Evolutionary conservation across 2,113 vertebrate species (phyloP), one percentile per base, ranked within the genome.

Genomic region (Carassius auratus): DNA sequence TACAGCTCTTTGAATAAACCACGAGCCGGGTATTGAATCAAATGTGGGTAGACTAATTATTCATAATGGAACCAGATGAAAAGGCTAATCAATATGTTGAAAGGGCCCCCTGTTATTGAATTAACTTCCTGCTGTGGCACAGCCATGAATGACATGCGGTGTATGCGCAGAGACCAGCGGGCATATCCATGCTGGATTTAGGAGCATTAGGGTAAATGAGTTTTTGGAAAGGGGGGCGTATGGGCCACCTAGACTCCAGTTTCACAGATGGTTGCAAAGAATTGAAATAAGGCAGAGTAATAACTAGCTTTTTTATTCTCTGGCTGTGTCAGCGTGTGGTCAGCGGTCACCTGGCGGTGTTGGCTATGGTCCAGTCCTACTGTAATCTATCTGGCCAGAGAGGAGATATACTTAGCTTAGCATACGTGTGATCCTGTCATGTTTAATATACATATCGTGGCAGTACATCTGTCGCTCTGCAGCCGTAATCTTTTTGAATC

Each of bases 31-130:
- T 73, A 83, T 83, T 83, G 81, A 83, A 83, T 74, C 50, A 73
- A 52, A 59, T 14, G 81, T 73, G 68, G 66, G 81, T 42, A 83
- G 81, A 36, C 77, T 61, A 81, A 86, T 86, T 81, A 81, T 81
- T 81, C 78, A 86, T 87, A 71, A 84, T 84, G 57, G 52, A 69
- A 69, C 48, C 23, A 55, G 83, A 84, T 69, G 66, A 87, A 71
- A 84, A 69, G 82, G 52, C 76, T 87, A 59, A 87, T 87, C 81
- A 87, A 84, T 84, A 84, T 5, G 26, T 87, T 78, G 76, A 87
- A 87, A 84, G 79, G 59, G 33, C 30, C 66, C 81, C 48, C 33
- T 83, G 66, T 59, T 83, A 83, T 74, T 73, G 81, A 83, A 83
- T 83, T 71, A 74, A 83, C 68, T 73, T 83, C 81, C 33, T 73